Conservation (phyloP, 2,888 invertebrate genomes). For the Chouioia cunea region DNA sequence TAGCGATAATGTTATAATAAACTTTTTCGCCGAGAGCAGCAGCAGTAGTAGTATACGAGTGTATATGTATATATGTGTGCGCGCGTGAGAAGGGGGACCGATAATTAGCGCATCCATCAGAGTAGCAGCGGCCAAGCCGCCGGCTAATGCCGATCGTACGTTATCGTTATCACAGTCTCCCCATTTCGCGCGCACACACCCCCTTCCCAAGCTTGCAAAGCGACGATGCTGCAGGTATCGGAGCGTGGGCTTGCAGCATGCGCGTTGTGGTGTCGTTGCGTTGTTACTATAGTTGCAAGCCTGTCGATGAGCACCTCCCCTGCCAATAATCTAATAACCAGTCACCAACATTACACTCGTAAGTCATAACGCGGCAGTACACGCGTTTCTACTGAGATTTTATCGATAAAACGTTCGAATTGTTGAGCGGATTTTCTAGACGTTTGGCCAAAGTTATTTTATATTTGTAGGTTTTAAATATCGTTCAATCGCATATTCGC, state of each 20-base stretch:
- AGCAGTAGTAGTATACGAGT: neutral
- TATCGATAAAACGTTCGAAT: conserved; percentile 40
- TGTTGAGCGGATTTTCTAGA: neutral
- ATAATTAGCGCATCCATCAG: conserved; percentile 70
- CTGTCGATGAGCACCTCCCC: conserved; percentile 54
- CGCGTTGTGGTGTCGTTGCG: neutral
- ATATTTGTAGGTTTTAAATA: too few species aligned
- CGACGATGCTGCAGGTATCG: conserved; percentile 49
- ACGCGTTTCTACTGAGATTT: conserved; percentile 14
- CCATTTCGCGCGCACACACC: conserved; percentile 60
- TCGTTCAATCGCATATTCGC: too few species aligned
- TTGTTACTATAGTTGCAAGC: conserved; percentile 24
- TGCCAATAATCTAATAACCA: conserved; percentile 68
- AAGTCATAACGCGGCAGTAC: conserved; percentile 56
- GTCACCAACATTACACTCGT: conserved; percentile 64
- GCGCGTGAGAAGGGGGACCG: conserved; percentile 44
- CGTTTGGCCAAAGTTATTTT: neutral
- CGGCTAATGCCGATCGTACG: conserved; percentile 69
- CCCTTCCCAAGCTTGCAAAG: conserved; percentile 5
- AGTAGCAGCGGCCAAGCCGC: conserved; percentile 63
- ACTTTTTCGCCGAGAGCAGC: conserved; percentile 40
- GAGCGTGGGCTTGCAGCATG: conserved; percentile 50
- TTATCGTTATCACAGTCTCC: conserved; percentile 68
- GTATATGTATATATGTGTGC: too few species aligned
- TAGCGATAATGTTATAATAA: conserved; percentile 47